Percentiles rank a stretch among this genome's conserved stretches.
These are phyloP conservation scores for Cheilosia urbana DNA, from an alignment of 2,888 invertebrate species.

Conservation along the genomic window DNA sequence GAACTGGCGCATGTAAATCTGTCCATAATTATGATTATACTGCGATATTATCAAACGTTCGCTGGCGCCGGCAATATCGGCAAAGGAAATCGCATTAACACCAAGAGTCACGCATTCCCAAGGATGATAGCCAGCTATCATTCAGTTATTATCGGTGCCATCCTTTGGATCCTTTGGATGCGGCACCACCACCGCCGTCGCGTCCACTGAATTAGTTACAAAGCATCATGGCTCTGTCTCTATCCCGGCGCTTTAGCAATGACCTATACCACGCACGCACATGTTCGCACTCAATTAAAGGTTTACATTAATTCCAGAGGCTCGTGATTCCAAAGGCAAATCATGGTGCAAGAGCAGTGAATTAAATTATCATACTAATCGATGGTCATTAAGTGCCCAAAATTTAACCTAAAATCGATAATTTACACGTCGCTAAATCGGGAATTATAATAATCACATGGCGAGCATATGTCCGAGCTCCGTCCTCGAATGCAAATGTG, in stretches of 20 bases:
- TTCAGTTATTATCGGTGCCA: slow-evolving; percentile 11
- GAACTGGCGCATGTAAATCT: neutral
- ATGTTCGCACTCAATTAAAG: slow-evolving; percentile 68
- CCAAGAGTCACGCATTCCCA: slow-evolving; percentile 47
- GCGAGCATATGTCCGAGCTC: slow-evolving; percentile 41
- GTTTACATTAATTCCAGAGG: slow-evolving; percentile 62
- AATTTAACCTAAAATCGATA: slow-evolving; percentile 72
- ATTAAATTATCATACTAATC: slow-evolving; percentile 75
- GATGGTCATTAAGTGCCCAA: slow-evolving; percentile 72
- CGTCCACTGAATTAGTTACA: slow-evolving; percentile 40
- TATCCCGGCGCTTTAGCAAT: slow-evolving; percentile 1
- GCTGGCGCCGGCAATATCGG: slow-evolving; percentile 21
- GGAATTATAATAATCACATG: slow-evolving; percentile 73
- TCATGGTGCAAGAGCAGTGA: slow-evolving; percentile 44
- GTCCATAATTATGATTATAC: slow-evolving; percentile 14
- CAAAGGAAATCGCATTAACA: slow-evolving; percentile 59
- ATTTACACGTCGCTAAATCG: slow-evolving; percentile 72
- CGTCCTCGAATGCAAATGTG: slow-evolving; percentile 49
- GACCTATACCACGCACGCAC: neutral
- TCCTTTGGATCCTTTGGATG: slow-evolving; percentile 12
- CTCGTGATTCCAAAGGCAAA: slow-evolving; percentile 50
- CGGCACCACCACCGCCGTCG: neutral
- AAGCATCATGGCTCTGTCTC: slow-evolving; percentile 7
- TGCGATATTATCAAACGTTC: slow-evolving; percentile 20
- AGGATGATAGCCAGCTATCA: slow-evolving; percentile 49